Percentiles rank a stretch among this genome's conserved stretches.
Conservation (phyloP, 2,888 invertebrate species). For the Cremastinae sp. region DNA sequence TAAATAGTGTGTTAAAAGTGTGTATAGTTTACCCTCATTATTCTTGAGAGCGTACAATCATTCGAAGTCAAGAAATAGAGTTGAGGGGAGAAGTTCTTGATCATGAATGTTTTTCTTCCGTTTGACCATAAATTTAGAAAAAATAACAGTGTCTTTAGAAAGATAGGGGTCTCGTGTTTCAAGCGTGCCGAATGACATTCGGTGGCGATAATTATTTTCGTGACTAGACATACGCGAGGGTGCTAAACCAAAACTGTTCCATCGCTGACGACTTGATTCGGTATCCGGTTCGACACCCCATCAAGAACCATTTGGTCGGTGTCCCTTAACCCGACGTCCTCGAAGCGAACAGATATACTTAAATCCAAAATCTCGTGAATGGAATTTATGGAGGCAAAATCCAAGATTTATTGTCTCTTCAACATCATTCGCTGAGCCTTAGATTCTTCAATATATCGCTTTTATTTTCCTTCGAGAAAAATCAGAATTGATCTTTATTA, state of each 20-base stretch:
- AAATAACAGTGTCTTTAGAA: slow-evolving; percentile 46
- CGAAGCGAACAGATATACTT: slow-evolving; percentile 21
- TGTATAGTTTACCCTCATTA: slow-evolving; percentile 41
- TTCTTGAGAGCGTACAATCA: slow-evolving; percentile 38
- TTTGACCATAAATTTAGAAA: slow-evolving; percentile 64
- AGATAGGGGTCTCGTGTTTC: background rate
- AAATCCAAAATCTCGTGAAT: slow-evolving; percentile 15
- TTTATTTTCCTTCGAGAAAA: background rate
- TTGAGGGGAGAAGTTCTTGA: slow-evolving; percentile 37
- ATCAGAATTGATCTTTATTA: no score
- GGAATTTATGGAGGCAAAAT: slow-evolving; percentile 50
- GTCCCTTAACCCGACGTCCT: slow-evolving; percentile 27
- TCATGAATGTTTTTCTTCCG: no score
- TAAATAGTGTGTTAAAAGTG: slow-evolving; percentile 72
- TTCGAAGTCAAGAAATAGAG: slow-evolving; percentile 1
- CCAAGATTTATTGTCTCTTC: slow-evolving; percentile 45
- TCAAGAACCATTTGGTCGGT: slow-evolving; percentile 53
- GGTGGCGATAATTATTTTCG: slow-evolving; percentile 56
- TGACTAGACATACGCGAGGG: slow-evolving; percentile 29
- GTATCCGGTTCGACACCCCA: slow-evolving; percentile 33
- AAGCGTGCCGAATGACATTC: slow-evolving; percentile 14
- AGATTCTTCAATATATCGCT: slow-evolving; percentile 6
- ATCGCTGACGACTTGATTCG: slow-evolving; percentile 45
- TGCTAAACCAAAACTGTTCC: slow-evolving; percentile 47
- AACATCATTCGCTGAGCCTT: slow-evolving; percentile 36